phyloP scores from a whole-genome alignment of 2,797 vertebrate species.

The Nannoperca australis region DNA sequence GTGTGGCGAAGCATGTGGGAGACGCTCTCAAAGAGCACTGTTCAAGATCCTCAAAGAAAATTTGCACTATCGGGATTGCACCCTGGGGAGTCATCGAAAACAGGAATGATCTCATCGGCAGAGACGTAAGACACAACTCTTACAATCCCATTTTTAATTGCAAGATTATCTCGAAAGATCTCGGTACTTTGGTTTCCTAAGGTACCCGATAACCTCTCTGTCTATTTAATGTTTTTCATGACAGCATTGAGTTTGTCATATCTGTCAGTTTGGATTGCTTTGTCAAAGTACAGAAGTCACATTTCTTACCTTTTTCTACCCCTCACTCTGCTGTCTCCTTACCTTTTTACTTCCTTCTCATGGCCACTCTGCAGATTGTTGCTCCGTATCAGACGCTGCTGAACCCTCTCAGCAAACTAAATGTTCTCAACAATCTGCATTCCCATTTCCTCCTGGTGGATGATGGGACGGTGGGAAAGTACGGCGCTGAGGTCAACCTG shows the following conservation, averaged over 20 bases:
- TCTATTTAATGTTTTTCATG: neutral
- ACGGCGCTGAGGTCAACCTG: slow-evolving; percentile 94
- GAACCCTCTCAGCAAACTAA: slow-evolving; percentile 98
- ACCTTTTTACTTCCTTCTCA: neutral
- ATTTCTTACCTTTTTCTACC: neutral
- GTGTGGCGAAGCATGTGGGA: slow-evolving; percentile 98
- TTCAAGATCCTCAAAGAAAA: slow-evolving; percentile 96
- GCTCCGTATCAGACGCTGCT: slow-evolving; percentile 97
- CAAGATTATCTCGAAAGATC: neutral
- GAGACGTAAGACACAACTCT: slow-evolving; percentile 90
- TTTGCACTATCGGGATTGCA: slow-evolving; percentile 98
- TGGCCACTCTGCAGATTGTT: slow-evolving; percentile 86
- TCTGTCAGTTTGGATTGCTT: neutral
- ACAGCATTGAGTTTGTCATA: neutral
- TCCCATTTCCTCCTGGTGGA: slow-evolving; percentile 99
- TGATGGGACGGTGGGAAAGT: slow-evolving; percentile 97
- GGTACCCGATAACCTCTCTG: neutral
- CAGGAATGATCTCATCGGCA: slow-evolving; percentile 96
- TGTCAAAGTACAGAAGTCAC: neutral
- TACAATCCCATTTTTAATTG: neutral
- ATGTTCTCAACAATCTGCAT: slow-evolving; percentile 97
- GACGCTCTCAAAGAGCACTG: slow-evolving; percentile 97
- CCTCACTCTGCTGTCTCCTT: too few species aligned
- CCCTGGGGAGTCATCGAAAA: slow-evolving; percentile 99
- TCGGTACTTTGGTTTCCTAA: neutral